phyloP scores from a whole-genome alignment of 2,797 vertebrate genomes.

The Cephalopachus bancanus region DNA sequence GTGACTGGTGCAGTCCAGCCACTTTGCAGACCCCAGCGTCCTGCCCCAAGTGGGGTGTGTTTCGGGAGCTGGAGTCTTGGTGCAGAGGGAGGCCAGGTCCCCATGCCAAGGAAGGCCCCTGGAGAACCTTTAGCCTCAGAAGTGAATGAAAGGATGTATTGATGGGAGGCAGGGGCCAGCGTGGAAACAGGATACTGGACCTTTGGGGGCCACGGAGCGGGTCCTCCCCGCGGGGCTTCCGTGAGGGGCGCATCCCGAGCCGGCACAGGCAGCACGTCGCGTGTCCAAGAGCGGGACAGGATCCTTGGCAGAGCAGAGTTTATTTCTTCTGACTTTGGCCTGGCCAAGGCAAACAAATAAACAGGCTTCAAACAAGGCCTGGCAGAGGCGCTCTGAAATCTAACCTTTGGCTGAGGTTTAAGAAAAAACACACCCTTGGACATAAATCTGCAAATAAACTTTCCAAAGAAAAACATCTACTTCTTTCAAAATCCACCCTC shows the following conservation, averaged over 20 bases:
- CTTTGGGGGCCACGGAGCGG: background rate
- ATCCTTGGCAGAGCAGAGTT: background rate
- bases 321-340: slow-evolving; percentile 54
- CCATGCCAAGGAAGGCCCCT: background rate
- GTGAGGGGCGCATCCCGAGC: background rate
- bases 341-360: slow-evolving; percentile 76
- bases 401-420: slow-evolving; percentile 62
- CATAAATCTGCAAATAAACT: slow-evolving; percentile 68
- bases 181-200: background rate
- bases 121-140: background rate
- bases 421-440: slow-evolving; percentile 44
- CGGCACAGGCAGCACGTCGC: background rate
- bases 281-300: background rate
- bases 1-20: accelerated
- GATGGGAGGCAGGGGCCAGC: background rate
- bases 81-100: background rate
- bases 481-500: background rate
- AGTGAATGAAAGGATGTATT: background rate
- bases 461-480: slow-evolving; percentile 62
- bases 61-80: accelerated
- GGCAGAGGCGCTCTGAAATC: slow-evolving; percentile 66
- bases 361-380: slow-evolving; percentile 45
- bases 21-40: accelerated
- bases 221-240: background rate
- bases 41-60: accelerated